Conservation (phyloP, 1,140 invertebrate genomes). For the Condylostylus longicornis region DNA sequence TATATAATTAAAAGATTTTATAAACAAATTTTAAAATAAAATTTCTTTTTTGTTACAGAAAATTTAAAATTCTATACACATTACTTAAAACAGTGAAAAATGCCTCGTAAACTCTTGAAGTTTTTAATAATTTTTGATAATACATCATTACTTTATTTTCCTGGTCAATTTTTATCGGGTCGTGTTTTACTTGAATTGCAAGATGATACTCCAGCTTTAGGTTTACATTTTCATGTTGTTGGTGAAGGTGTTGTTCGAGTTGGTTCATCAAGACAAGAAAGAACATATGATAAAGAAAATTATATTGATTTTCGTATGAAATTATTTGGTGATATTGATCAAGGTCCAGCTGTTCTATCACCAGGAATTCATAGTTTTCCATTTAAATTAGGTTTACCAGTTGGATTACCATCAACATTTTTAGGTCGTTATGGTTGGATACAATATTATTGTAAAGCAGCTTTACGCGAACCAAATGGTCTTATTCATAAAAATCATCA, state of each 20-base stretch:
- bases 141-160: constrained; percentile 81
- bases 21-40: too few relatives aligned
- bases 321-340: constrained; percentile 69
- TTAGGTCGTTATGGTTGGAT: constrained; percentile 90
- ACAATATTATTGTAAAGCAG: constrained; percentile 87
- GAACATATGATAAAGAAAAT: constrained; percentile 79
- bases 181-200: constrained; percentile 81
- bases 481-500: constrained; percentile 90
- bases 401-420: constrained; percentile 84
- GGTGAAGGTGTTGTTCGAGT: constrained; percentile 81
- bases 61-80: too few relatives aligned
- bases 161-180: constrained; percentile 80
- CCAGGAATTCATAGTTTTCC: constrained; percentile 92
- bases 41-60: too few relatives aligned
- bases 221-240: constrained; percentile 85
- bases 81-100: constrained; percentile 24
- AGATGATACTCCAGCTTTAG: constrained; percentile 78
- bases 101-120: constrained; percentile 78
- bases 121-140: constrained; percentile 90
- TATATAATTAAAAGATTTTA: too few relatives aligned
- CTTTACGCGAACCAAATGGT: constrained; percentile 73
- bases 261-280: constrained; percentile 59
- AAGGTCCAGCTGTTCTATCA: constrained; percentile 68
- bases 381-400: constrained; percentile 78
- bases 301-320: constrained; percentile 92